Percentiles rank a stretch among this genome's conserved stretches.
These are phyloP conservation scores for Schizaphis graminum DNA, from an alignment of 2,888 invertebrate genomes.

Conservation along the genomic window DNA sequence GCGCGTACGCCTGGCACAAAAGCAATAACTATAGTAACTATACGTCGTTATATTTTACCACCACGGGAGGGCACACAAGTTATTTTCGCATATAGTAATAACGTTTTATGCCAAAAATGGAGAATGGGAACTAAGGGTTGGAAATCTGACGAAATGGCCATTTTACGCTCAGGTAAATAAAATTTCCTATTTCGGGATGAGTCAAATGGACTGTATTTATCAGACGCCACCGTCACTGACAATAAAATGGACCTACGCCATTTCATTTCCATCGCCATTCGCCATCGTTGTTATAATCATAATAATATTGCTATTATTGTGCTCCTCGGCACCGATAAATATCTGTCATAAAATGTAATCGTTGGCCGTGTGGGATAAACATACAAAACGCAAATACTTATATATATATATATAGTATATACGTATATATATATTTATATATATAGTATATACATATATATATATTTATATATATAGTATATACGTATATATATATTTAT, in stretches of 20 bases:
- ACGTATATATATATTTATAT: too few species aligned
- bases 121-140: background rate
- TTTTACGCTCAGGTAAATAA: conserved; percentile 26
- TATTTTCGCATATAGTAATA: conserved; percentile 14
- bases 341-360: background rate
- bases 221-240: background rate
- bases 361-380: background rate
- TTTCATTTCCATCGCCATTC: conserved; percentile 12
- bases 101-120: conserved; percentile 7
- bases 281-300: conserved; percentile 14
- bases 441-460: too few species aligned
- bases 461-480: too few species aligned
- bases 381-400: background rate
- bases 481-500: too few species aligned
- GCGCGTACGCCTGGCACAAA: background rate
- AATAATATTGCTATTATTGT: conserved; percentile 22
- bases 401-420: too few species aligned
- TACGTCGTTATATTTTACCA: background rate
- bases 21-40: background rate
- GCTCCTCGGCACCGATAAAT: background rate
- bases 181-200: background rate
- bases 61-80: background rate
- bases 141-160: background rate
- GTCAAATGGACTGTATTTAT: conserved; percentile 25
- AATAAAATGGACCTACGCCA: conserved; percentile 7